Evolutionary conservation across 1,140 invertebrate genomes (phyloP), one percentile per base, ranked within the genome.

Genomic region (Hylyphantes graminicola): DNA sequence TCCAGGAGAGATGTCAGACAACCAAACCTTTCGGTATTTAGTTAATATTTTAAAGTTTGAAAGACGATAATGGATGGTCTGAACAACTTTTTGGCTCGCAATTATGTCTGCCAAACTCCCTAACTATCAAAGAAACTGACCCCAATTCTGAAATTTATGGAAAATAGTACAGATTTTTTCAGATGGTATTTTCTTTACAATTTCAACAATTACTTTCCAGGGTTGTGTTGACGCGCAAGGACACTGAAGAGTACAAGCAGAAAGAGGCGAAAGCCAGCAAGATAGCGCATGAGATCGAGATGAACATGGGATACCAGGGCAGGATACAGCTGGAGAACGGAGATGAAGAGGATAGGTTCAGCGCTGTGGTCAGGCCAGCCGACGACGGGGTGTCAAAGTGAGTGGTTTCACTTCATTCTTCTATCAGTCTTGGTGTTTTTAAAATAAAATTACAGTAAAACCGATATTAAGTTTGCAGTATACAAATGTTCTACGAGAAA

Each of bases 221-320:
- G 21, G 92, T 95, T 85, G 93, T 92, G 70, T 89, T 97, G 86
- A 94, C 96, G 88, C 93, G 93, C 88, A 94, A 93, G 87, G 95
- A 98, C 88, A 94, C 94, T 1, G 93, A 94, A 87, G 96, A 97
- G 89, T 97, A 94, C 88, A 95, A 94, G 90, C 93, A 95, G 88
- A 92, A 93, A 81, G 94, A 96, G 90, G 94, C 93, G 51, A 94
- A 95, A 89, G 97, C 96, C 48, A 92, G 93, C 67, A 93, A 94
- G 89, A 94, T 98, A 87, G 96, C 96, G 0, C 93, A 93, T 54
- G 96, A 97, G 91, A 98, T 98, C 80, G 96, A 97, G 89, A 94
- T 92, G 87, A 94, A 94, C 89, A 93, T 95, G 0, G 91, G 91
- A 80, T 95, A 96, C 87, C 94, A 94, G 88, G 92, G 93, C n/a